These are phyloP conservation scores for Kuschelorhynchus macadamiae DNA, from an alignment of 2,888 invertebrate species.

Conservation along the genomic window DNA sequence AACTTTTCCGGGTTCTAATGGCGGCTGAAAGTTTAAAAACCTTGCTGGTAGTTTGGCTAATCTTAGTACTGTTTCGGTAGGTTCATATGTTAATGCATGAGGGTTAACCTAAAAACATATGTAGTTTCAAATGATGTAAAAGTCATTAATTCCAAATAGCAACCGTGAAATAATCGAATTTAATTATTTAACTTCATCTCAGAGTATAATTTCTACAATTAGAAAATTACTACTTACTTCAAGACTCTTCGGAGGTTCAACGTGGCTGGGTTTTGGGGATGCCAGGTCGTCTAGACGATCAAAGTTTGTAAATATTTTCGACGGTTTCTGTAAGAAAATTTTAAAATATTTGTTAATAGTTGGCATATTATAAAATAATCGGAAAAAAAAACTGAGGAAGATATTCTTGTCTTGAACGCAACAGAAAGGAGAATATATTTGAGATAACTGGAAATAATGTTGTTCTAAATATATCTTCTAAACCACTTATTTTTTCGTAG, in stretches of 20 bases:
- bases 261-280: conserved; percentile 50
- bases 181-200: no score
- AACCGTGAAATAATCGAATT: no score
- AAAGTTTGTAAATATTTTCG: conserved; percentile 51
- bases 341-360: conserved; percentile 9
- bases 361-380: no score
- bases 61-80: conserved; percentile 54
- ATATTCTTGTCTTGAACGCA: no score
- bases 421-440: no score
- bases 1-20: conserved; percentile 53
- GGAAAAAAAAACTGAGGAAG: no score
- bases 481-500: no score
- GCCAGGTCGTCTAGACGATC: conserved; percentile 54
- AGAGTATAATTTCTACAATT: no score
- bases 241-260: conserved; percentile 46
- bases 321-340: conserved; percentile 47
- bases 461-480: no score
- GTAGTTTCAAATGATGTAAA: no score
- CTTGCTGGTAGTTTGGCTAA: conserved; percentile 53
- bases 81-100: conserved; percentile 54
- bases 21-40: conserved; percentile 51
- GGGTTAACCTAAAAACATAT: conserved; percentile 48
- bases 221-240: conserved; percentile 44
- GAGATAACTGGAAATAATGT: no score
- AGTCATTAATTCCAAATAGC: no score